Evolutionary conservation across 2,113 vertebrate genomes (phyloP).

Genomic region (Hemiscyllium ocellatum): DNA sequence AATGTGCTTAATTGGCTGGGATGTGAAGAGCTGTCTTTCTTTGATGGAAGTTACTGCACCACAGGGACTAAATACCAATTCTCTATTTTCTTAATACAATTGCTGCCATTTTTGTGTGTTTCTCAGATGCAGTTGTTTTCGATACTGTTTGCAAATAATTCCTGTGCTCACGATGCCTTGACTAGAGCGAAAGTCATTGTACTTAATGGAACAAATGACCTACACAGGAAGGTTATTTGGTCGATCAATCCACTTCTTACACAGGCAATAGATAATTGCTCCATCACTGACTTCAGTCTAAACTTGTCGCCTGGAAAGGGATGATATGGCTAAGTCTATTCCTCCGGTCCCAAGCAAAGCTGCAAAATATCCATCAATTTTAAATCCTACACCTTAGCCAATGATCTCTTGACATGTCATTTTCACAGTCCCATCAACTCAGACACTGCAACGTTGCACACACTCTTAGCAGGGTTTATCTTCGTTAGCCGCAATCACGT

Average conservation of each 20-base stretch:
- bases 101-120: neutral
- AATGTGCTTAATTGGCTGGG: neutral
- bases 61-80: neutral
- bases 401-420: neutral
- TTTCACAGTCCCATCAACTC: neutral
- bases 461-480: neutral
- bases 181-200: neutral
- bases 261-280: neutral
- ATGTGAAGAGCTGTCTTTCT: neutral
- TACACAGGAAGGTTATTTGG: neutral
- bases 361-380: neutral
- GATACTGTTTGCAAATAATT: neutral
- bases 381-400: neutral
- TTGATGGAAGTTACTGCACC: neutral
- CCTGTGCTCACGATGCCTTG: neutral
- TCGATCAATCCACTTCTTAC: neutral
- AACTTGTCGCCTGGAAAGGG: neutral
- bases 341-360: neutral
- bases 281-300: neutral
- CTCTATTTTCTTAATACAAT: neutral
- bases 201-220: neutral
- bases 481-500: neutral
- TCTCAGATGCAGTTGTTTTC: neutral
- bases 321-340: neutral
- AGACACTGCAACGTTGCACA: neutral